phyloP scores from a whole-genome alignment of 2,888 invertebrate species.

The Caenorhabditis sinica region DNA sequence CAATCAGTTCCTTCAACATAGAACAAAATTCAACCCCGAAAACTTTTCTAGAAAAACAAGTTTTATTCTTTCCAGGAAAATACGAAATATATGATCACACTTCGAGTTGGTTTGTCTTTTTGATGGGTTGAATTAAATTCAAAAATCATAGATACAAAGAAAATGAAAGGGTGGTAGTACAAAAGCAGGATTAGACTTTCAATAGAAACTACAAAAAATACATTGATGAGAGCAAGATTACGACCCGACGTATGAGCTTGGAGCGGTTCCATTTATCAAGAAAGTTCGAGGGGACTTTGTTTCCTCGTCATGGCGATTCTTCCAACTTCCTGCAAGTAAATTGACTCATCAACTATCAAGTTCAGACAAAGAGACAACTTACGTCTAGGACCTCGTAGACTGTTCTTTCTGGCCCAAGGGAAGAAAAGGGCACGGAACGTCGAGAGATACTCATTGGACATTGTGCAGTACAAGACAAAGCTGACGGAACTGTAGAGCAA shows the following conservation, averaged over 20 bases:
- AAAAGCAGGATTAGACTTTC: conserved; percentile 15
- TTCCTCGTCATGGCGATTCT: conserved; percentile 56
- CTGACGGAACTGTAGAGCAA: conserved; percentile 78
- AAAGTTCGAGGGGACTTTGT: conserved; percentile 58
- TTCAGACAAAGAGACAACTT: conserved; percentile 7
- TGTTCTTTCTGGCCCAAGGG: conserved; percentile 66
- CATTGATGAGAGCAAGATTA: conserved; percentile 22
- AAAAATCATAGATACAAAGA: background rate
- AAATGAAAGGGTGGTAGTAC: conserved; percentile 4
- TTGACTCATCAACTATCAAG: background rate
- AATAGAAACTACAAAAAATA: conserved; percentile 22
- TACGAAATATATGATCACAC: conserved; percentile 23
- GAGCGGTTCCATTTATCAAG: conserved; percentile 58
- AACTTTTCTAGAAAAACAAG: background rate
- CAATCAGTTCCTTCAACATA: background rate
- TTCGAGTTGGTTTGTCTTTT: background rate
- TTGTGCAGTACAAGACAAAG: conserved; percentile 79
- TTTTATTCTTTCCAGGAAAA: conserved; percentile 12
- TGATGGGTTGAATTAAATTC: background rate
- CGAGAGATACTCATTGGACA: conserved; percentile 77
- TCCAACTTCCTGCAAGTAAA: conserved; percentile 63
- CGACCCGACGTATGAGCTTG: conserved; percentile 59
- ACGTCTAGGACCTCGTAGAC: conserved; percentile 46
- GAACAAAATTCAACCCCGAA: background rate
- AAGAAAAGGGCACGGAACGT: conserved; percentile 76